Conservation (phyloP, 2,113 vertebrate species). For the Lycaon pictus region DNA sequence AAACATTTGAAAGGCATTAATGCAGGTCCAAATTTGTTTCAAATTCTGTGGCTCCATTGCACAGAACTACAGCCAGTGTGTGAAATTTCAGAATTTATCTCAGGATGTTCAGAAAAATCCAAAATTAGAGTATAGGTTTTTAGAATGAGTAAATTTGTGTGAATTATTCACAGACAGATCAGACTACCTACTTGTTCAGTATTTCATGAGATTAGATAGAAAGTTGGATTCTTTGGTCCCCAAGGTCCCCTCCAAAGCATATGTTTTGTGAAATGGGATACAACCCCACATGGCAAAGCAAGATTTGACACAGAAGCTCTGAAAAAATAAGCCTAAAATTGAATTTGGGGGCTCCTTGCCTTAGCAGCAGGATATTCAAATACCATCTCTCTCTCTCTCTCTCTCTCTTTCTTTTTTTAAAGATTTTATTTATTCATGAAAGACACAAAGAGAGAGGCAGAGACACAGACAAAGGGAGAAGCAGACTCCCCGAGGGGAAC, state of each 20-base stretch:
- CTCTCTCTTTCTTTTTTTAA: too few relatives aligned
- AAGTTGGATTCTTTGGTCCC: not conserved
- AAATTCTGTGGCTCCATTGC: not conserved
- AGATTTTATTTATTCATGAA: too few relatives aligned
- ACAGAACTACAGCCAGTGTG: not conserved
- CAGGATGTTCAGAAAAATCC: not conserved
- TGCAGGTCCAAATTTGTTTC: not conserved
- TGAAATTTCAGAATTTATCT: slow-evolving; percentile 34
- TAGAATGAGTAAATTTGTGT: not conserved
- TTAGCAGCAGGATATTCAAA: not conserved
- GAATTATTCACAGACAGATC: not conserved
- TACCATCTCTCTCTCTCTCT: not conserved
- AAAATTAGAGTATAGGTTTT: not conserved
- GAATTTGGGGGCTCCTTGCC: not conserved
- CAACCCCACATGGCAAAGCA: not conserved
- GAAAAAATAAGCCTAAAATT: not conserved
- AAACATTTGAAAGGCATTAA: slow-evolving; percentile 32
- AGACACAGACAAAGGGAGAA: too few relatives aligned
- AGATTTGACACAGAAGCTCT: not conserved
- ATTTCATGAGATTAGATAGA: not conserved
- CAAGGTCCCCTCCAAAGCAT: not conserved
- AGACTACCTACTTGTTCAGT: not conserved
- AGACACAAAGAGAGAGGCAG: too few relatives aligned
- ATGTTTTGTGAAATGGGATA: not conserved
- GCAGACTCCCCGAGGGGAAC: too few relatives aligned